Percentiles rank a stretch among this genome's conserved stretches.
Evolutionary conservation across 1,140 invertebrate species (phyloP).

Genomic region (Magallana gigas): DNA sequence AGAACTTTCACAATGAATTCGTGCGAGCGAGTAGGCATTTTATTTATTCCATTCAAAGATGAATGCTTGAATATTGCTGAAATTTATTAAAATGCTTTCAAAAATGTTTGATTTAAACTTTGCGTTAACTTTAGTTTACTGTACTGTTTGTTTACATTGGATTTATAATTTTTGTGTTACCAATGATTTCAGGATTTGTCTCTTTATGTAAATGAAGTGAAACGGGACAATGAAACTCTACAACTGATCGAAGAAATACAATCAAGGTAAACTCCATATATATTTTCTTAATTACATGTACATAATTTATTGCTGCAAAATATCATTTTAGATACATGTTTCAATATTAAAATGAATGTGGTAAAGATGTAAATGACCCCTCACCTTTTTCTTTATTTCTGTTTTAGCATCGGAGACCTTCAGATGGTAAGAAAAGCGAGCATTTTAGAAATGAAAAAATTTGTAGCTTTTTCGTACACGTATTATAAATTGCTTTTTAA

Average conservation of each 20-base stretch:
- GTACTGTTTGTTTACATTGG: no score
- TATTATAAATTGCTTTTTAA: no score
- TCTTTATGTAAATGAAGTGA: constrained; percentile 99
- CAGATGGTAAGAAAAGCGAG: constrained; percentile 76
- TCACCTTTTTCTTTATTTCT: constrained; percentile 50
- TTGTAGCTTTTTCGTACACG: no score
- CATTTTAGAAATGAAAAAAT: no score
- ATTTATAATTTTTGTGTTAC: no score
- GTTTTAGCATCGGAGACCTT: constrained; percentile 82
- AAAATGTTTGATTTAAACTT: no score
- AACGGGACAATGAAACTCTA: constrained; percentile 95
- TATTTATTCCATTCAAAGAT: no score
- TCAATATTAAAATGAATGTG: not conserved
- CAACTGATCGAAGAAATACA: constrained; percentile 94
- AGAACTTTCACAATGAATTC: no score
- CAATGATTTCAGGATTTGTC: constrained; percentile 87
- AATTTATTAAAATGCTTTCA: no score
- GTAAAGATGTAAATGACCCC: not conserved
- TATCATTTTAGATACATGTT: not conserved
- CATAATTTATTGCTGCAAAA: not conserved
- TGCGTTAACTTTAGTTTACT: no score
- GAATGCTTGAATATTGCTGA: no score
- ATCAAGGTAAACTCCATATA: constrained; percentile 78
- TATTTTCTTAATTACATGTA: not conserved
- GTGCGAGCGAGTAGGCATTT: no score